Evolutionary conservation across 1,140 invertebrate species (phyloP), one percentile per base, ranked within the genome.

Genomic region (Lutraria rhynchaena): DNA sequence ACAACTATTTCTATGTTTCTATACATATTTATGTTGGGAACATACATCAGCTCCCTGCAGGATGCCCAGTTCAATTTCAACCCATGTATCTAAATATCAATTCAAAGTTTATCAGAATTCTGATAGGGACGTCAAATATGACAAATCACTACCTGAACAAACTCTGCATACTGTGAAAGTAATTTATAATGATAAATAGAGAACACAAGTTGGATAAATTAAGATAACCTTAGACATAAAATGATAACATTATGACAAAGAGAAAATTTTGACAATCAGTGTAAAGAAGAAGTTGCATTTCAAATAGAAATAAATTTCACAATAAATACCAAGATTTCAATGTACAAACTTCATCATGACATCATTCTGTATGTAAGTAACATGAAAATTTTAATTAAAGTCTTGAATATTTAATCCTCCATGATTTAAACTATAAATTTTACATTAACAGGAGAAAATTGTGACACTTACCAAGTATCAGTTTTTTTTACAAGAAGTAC

Each of bases 71-170:
- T 74, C 55, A 57, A 74, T 35, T 74, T 74, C 60, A 74, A 74
- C 60, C 71, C 15, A 29, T 7, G 41, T 60, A n/a, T 57, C 31
- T 55, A 15, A 41, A 41, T 41, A 41, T 41, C 5, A 41, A 41
- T 31, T 75, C 9, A 61, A 61, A 75, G n/a, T 61, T 41, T 41
- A 63, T 63, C 73, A 61, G 37, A 41, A 57, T 61, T 31, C 44
- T 75, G 73, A 33, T 75, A 75, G 55, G 24, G 73, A 22, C 63
- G 73, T 61, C 73, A 75, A 29, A 41, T 41, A 22, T 75, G 73
- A 75, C 58, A 75, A 75, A 75, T 75, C 24, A 37, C 11, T 31
- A 17, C 13, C 53, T n/a, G 3, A n/a, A n/a, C 24, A 49, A 17
- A 41, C 44, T 51, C 29, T 35, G 46, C 57, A 61, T 75, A 60